A percentile compares a stretch with the other conserved stretches of the same genome.
Evolutionary conservation across 2,113 vertebrate species (phyloP).

Genomic region (Otis tarda): DNA sequence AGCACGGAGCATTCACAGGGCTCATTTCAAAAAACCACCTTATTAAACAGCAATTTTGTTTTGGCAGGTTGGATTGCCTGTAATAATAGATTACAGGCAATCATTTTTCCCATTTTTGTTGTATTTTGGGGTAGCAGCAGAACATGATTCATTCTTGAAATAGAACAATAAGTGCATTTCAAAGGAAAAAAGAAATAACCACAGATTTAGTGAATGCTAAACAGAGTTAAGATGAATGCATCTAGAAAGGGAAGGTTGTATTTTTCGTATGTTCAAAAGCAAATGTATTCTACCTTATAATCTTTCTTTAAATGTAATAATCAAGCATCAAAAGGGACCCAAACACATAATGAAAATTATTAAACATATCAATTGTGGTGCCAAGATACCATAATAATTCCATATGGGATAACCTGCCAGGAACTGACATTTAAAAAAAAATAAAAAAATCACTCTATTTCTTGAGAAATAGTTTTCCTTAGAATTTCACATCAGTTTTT

Average conservation of each 20-base stretch:
- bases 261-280: conserved; percentile 3
- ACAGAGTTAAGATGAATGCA: conserved; percentile 18
- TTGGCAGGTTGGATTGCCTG: conserved; percentile 30
- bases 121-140: neutral
- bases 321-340: conserved; percentile 37
- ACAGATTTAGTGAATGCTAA: neutral
- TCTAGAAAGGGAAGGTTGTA: neutral
- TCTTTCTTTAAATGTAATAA: conserved; percentile 48
- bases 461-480: neutral
- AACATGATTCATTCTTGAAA: conserved; percentile 40
- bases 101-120: conserved; percentile 6
- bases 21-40: neutral
- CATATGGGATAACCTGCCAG: neutral
- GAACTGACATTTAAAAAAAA: neutral
- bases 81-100: conserved; percentile 33
- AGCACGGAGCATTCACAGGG: neutral
- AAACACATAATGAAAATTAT: conserved; percentile 45
- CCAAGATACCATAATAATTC: conserved; percentile 28
- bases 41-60: conserved; percentile 44
- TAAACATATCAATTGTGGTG: conserved; percentile 20
- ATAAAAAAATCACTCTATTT: neutral
- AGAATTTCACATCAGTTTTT: neutral
- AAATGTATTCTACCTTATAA: conserved; percentile 40
- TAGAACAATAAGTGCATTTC: conserved; percentile 42
- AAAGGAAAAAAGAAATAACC: conserved; percentile 17